Base-by-base conservation (phyloP, 2,797 vertebrate species). In the Pogoniulus pusillus region DNA sequence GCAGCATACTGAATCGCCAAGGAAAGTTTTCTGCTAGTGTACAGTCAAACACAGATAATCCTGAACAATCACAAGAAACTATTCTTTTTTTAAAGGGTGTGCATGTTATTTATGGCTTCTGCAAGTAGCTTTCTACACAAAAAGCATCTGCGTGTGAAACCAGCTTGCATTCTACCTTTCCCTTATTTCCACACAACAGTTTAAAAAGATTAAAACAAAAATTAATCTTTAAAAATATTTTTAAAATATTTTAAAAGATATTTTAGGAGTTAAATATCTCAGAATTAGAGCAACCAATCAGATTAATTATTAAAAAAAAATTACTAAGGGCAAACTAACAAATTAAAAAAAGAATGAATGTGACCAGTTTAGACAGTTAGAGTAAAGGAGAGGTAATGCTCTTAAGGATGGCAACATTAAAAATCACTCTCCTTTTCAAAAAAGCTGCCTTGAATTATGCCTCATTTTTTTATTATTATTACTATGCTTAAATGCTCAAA, bases 291-390 rank as follows among this genome's bases (percentile, higher is more conserved):
- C 84, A 96, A 95, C 70, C 95, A 95, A 96, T 69, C 24, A 22
- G 80, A 92, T 94, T 96, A 91, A 74, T 45, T 81, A 94, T 72
- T 93, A 82, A 91, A 96, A 88, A 41, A 76, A 6, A 66, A 82
- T 85, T 85, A 59, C 80, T 81, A 80, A 84, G 74, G 89, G 30
- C 51, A 93, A 95, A 93, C 79, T 5, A 70, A 45, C 29, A 89
- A 93, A 86, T 66, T 47, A 54, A 82, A 57, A 82, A 75, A 55
- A 93, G 87, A 93, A 87, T 0, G 0, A 54, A 32, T 8, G 8
- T 81, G 69, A 70, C 34, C 32, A 68, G 14, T 78, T 82, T 79
- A 19, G 29, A 76, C 76, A 34, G 17, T 23, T 16, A 82, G 15
- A 82, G 11, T 26, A 85, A 87, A 29, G 20, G n/a, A 74, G 3